These are phyloP conservation scores for Eurystomus glaucurus DNA, from an alignment of 2,797 vertebrate species.

Conservation along the genomic window DNA sequence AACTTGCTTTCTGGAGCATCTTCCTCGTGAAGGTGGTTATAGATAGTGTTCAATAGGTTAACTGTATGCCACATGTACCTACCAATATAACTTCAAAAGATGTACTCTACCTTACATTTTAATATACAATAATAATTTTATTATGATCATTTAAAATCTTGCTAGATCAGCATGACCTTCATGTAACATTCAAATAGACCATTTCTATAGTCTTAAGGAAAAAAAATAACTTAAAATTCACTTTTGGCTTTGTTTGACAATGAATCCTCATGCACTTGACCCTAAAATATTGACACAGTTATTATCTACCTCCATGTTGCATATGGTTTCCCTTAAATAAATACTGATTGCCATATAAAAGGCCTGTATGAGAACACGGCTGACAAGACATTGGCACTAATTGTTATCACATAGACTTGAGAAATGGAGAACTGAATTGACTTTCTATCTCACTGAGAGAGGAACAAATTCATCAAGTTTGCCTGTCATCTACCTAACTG, in stretches of 20 bases:
- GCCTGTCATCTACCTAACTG: background rate
- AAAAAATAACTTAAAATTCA: background rate
- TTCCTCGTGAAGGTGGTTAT: background rate
- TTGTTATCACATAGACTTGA: constrained; percentile 27
- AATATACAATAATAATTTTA: background rate
- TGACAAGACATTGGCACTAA: constrained; percentile 57
- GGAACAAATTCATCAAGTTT: constrained; percentile 64
- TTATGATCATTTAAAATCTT: background rate
- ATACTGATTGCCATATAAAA: constrained; percentile 13
- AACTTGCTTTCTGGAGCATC: background rate
- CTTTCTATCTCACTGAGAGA: constrained; percentile 59
- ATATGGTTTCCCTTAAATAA: background rate
- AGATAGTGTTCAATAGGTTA: background rate
- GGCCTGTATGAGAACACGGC: background rate
- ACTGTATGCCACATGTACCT: background rate
- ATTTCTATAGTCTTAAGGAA: background rate
- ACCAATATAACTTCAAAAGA: background rate
- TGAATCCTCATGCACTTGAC: constrained; percentile 11
- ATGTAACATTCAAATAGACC: background rate
- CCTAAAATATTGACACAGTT: constrained; percentile 42
- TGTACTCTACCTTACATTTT: background rate
- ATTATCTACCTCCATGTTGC: constrained; percentile 3
- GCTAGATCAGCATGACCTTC: background rate
- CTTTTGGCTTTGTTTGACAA: background rate
- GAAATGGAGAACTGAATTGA: constrained; percentile 60